A percentile compares a stretch with the other conserved stretches of the same genome.
phyloP scores from a whole-genome alignment of 2,888 invertebrate species.

The Drosophila villosipedis region DNA sequence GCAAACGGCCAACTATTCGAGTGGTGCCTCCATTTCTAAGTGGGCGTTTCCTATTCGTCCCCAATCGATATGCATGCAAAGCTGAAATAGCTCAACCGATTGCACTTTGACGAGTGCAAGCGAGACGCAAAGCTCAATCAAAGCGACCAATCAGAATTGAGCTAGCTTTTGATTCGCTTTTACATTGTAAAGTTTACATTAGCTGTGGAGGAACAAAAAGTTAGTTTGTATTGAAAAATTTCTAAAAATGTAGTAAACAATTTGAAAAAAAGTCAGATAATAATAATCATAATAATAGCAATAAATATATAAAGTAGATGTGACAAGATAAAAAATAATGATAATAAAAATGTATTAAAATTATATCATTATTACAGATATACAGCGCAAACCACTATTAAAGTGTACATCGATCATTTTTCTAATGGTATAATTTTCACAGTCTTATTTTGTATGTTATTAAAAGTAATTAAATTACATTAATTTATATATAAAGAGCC shows the following conservation, averaged over 20 bases:
- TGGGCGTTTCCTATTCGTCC: conserved; percentile 59
- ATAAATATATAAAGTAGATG: background rate
- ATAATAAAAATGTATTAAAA: background rate
- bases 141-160: conserved; percentile 39
- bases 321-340: background rate
- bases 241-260: background rate
- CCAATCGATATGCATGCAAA: conserved; percentile 7
- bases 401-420: background rate
- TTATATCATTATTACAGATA: background rate
- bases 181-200: background rate
- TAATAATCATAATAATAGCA: too few relatives aligned
- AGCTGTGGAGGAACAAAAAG: background rate
- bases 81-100: conserved; percentile 1
- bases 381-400: background rate
- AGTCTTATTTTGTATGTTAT: background rate
- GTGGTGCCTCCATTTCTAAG: conserved; percentile 44
- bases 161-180: conserved; percentile 5
- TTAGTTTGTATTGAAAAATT: background rate
- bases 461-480: background rate
- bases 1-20: background rate
- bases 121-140: conserved; percentile 3
- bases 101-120: conserved; percentile 9
- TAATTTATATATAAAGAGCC: background rate
- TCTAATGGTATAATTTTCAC: background rate
- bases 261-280: too few relatives aligned